A percentile compares a stretch with the other conserved stretches of the same genome.
phyloP scores from a whole-genome alignment of 2,113 vertebrate species.

The Cichladusa arquata region DNA sequence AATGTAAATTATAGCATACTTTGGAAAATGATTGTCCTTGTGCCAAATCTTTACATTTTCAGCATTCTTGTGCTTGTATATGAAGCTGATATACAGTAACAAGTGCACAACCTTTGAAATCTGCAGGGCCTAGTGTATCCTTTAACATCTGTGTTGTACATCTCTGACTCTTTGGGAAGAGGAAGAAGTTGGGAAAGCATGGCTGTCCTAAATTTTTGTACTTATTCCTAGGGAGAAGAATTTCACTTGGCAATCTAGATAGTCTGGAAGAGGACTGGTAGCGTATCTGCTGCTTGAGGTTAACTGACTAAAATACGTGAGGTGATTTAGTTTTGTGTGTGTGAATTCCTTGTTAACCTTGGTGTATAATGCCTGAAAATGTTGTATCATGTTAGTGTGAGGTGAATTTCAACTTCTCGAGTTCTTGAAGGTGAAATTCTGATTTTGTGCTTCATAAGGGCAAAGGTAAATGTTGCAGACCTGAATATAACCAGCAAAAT shows the following conservation, averaged over 20 bases:
- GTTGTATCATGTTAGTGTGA: not conserved
- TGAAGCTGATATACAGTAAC: not conserved
- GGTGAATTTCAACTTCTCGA: not conserved
- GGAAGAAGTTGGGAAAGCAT: not conserved
- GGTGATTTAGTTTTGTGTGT: not conserved
- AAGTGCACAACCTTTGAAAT: not conserved
- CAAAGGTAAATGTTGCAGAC: not conserved
- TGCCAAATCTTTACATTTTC: not conserved
- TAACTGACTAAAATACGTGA: not conserved
- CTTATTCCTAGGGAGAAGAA: not conserved
- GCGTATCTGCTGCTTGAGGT: not conserved
- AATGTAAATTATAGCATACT: not conserved
- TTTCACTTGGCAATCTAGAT: not conserved
- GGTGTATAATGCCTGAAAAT: not conserved
- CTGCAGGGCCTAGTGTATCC: not conserved
- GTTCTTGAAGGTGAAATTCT: not conserved
- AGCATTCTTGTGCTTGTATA: not conserved
- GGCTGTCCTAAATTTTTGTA: not conserved
- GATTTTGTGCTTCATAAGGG: not conserved
- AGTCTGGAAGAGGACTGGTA: not conserved
- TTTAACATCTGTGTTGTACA: not conserved
- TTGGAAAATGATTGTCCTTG: not conserved
- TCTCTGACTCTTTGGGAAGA: not conserved
- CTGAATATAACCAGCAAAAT: not conserved
- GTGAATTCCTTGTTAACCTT: not conserved